These are phyloP conservation scores for Paralinhomoeus sp. DNA, from an alignment of 2,888 invertebrate species.

Conservation along the genomic window DNA sequence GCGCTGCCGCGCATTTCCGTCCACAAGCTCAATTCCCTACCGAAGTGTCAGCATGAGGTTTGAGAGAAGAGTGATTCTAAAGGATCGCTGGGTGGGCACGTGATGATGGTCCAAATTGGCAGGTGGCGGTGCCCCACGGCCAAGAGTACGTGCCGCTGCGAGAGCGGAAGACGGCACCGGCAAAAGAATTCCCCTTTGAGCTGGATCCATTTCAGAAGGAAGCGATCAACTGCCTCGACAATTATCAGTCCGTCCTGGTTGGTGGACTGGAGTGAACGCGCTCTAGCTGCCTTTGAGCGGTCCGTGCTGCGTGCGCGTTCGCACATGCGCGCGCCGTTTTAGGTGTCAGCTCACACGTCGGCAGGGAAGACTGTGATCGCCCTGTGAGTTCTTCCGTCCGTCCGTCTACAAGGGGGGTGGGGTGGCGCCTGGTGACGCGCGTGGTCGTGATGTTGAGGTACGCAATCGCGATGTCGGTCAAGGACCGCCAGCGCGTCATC, in stretches of 20 bases:
- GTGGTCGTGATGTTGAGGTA: slow-evolving; percentile 33
- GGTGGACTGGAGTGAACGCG: too few species aligned
- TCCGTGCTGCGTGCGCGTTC: too few species aligned
- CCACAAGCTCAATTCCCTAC: slow-evolving; percentile 64
- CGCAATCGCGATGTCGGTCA: slow-evolving; percentile 76
- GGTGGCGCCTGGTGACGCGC: too few species aligned
- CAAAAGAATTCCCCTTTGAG: slow-evolving; percentile 74
- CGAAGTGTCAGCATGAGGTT: slow-evolving; percentile 89
- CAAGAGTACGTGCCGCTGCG: slow-evolving; percentile 46
- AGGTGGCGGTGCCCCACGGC: slow-evolving; percentile 59
- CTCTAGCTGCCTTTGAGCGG: too few species aligned
- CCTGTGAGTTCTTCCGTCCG: too few species aligned
- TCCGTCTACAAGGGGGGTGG: too few species aligned
- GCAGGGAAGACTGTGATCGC: slow-evolving; percentile 95
- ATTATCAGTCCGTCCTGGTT: slow-evolving; percentile 88
- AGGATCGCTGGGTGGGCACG: too few species aligned
- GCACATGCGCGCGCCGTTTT: too few species aligned
- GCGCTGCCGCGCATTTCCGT: slow-evolving; percentile 54
- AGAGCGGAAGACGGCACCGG: slow-evolving; percentile 43
- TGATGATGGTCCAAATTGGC: not conserved
- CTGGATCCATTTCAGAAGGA: slow-evolving; percentile 84
- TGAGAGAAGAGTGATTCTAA: too few species aligned
- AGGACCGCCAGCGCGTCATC: slow-evolving; percentile 84
- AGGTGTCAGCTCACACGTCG: slow-evolving; percentile 96
- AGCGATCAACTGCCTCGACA: slow-evolving; percentile 54